phyloP scores from a whole-genome alignment of 1,140 invertebrate genomes.

The Spodoptera litura region DNA sequence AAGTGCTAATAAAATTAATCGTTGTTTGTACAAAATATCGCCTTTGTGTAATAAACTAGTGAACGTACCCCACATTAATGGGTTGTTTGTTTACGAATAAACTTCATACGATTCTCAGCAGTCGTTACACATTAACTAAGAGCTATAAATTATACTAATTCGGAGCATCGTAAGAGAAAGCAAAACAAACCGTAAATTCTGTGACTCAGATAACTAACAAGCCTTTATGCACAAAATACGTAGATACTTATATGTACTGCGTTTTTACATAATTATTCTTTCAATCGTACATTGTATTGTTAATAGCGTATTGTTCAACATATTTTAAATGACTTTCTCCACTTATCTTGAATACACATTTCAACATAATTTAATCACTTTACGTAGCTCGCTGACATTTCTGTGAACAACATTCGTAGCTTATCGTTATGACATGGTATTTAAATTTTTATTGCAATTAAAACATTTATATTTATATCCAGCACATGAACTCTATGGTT shows the following conservation, averaged over 20 bases:
- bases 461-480: constrained; percentile 37
- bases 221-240: constrained; percentile 5
- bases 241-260: not conserved
- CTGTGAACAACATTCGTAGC: not conserved
- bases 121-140: constrained; percentile 45
- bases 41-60: not conserved
- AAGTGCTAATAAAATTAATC: constrained; percentile 3
- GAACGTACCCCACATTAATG: not conserved
- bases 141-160: constrained; percentile 49
- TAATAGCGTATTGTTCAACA: constrained; percentile 16
- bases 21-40: constrained; percentile 1
- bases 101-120: constrained; percentile 36
- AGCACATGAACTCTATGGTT: constrained; percentile 42
- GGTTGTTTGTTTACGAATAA: constrained; percentile 31
- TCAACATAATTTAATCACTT: not conserved
- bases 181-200: constrained; percentile 44
- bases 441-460: constrained; percentile 35
- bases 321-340: constrained; percentile 26
- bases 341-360: constrained; percentile 14
- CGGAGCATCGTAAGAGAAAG: constrained; percentile 45
- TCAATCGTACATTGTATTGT: constrained; percentile 13
- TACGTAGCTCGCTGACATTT: not conserved
- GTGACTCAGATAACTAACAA: constrained; percentile 33
- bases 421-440: not conserved
- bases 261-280: not conserved